Evolutionary conservation across 2,113 vertebrate genomes (phyloP), one percentile per base, ranked within the genome.

Genomic region (Tragelaphus buxtoni): DNA sequence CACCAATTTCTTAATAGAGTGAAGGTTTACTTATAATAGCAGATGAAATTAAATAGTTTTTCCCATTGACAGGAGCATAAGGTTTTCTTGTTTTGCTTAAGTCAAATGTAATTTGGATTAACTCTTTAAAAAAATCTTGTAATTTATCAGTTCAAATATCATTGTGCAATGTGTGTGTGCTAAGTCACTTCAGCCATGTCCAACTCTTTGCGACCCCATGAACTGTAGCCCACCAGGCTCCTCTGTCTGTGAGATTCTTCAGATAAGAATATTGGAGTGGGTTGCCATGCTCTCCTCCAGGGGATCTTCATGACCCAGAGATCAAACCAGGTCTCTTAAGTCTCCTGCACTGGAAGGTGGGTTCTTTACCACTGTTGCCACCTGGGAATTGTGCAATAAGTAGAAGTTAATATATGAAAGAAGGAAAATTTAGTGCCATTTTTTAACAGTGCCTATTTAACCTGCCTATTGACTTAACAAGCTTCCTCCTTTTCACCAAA

Each of bases 21-120:
- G 32, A 65, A 92, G 53, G 35, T 61, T 96, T 76, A 45, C n/a
- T 93, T 92, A 6, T 56, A 72, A 69, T 82, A 77, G 76, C 56
- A 92, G 56, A 65, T 91, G 26, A 47, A 84, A 96, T 93, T 60
- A 93, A 80, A 47, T 55, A 24, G 7, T 61, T 49, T 89, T 84
- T 82, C 55, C 11, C 14, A 45, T 4, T 88, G 49, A 49, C 55
- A 72, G 51, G 12, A 76, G 93, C 7, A 10, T 83, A 81, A 80
- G 24, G 17, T 55, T 87, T 94, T 94, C 61, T 82, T 90, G 42
- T 95, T 95, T 94, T 69, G 24, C 47, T 69, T 88, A 96, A 63
- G 55, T 90, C 22, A 83, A 92, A 58, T 77, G 56, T 7, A 51
- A 12, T 89, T 84, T 83, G 72, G 17, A 96, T 92, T 93, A 87